Percentiles rank a stretch among this genome's conserved stretches.
Evolutionary conservation across 2,797 vertebrate species (phyloP).

Genomic region (Arremon brunneinucha): DNA sequence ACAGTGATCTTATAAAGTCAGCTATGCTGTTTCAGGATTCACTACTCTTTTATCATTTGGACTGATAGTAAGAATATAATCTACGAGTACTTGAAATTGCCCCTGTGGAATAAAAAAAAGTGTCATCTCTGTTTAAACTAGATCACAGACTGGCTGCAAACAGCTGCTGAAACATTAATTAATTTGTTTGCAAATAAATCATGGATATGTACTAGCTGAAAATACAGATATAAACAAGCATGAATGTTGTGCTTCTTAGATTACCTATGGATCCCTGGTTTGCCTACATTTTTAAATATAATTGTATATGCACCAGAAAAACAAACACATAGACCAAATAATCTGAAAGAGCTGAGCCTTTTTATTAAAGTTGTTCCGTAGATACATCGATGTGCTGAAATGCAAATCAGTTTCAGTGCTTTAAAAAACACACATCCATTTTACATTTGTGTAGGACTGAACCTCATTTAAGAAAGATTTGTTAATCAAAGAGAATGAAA

Average conservation of each 20-base stretch:
- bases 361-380: background rate
- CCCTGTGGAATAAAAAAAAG: constrained; percentile 72
- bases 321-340: constrained; percentile 17
- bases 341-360: background rate
- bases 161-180: constrained; percentile 95
- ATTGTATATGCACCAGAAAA: constrained; percentile 12
- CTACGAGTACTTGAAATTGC: constrained; percentile 68
- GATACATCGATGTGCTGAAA: background rate
- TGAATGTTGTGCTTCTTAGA: constrained; percentile 52
- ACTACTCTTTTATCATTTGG: constrained; percentile 71
- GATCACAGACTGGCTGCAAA: constrained; percentile 85
- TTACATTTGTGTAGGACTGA: constrained; percentile 36
- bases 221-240: constrained; percentile 73
- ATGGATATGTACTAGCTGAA: constrained; percentile 72
- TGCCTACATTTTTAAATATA: constrained; percentile 50
- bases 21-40: constrained; percentile 65
- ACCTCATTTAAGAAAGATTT: constrained; percentile 69
- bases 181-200: constrained; percentile 91
- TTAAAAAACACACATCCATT: constrained; percentile 43
- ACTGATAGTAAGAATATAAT: constrained; percentile 70
- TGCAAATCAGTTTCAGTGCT: constrained; percentile 21
- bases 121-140: constrained; percentile 76
- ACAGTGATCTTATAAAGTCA: constrained; percentile 67
- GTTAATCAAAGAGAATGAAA: constrained; percentile 78
- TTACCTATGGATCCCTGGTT: constrained; percentile 60